phyloP scores from a whole-genome alignment of 2,113 vertebrate species.

The Solenodon paradoxus region DNA sequence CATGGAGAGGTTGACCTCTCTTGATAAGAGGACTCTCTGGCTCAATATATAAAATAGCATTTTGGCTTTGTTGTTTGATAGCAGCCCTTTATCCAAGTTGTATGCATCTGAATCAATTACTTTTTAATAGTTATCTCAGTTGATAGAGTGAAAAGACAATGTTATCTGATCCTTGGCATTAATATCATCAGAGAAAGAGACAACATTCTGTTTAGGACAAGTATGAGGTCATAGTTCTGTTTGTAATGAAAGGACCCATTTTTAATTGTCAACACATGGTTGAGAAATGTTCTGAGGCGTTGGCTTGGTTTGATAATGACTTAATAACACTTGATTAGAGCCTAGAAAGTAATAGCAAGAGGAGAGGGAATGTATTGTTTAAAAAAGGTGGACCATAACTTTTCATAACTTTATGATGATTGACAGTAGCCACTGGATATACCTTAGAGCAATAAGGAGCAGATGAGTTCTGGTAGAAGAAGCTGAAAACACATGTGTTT shows the following conservation, averaged over 20 bases:
- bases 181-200: slow-evolving; percentile 71
- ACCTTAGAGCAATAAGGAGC: slow-evolving; percentile 33
- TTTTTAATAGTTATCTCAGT: background rate
- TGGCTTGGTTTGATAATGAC: slow-evolving; percentile 65
- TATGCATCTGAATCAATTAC: background rate
- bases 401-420: slow-evolving; percentile 52
- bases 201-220: slow-evolving; percentile 61
- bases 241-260: slow-evolving; percentile 65
- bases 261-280: slow-evolving; percentile 78
- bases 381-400: slow-evolving; percentile 47
- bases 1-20: background rate
- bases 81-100: background rate
- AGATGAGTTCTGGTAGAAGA: slow-evolving; percentile 24
- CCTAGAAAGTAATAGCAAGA: slow-evolving; percentile 60
- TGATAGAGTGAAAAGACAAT: slow-evolving; percentile 35
- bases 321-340: slow-evolving; percentile 64
- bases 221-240: slow-evolving; percentile 79
- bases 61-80: background rate
- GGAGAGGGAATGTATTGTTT: slow-evolving; percentile 37
- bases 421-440: slow-evolving; percentile 66
- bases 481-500: slow-evolving; percentile 27
- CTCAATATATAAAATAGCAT: background rate
- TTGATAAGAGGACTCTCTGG: background rate
- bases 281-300: slow-evolving; percentile 60
- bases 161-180: slow-evolving; percentile 66